A percentile compares a stretch with the other conserved stretches of the same genome.
Evolutionary conservation across 1,140 invertebrate species (phyloP).

Genomic region (Epicauta chinensis): DNA sequence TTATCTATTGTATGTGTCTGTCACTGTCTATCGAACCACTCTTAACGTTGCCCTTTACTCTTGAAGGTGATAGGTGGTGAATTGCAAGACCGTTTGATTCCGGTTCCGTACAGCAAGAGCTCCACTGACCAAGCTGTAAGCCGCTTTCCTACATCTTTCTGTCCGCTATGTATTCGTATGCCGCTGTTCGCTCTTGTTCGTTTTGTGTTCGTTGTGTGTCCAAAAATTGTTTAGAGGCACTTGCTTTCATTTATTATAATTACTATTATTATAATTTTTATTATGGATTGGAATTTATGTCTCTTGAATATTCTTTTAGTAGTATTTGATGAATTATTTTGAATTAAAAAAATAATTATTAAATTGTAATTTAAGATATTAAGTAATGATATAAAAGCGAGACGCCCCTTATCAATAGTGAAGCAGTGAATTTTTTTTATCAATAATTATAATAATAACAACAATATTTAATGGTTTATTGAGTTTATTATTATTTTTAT

Average conservation of each 20-base stretch:
- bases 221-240: conserved; percentile 30
- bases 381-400: neutral
- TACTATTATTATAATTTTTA: conserved; percentile 3
- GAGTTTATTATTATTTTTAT: conserved; percentile 18
- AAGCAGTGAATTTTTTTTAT: conserved; percentile 31
- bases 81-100: conserved; percentile 98
- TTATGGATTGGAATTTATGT: neutral
- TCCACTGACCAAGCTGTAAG: conserved; percentile 99
- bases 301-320: too few relatives aligned
- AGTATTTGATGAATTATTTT: neutral
- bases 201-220: conserved; percentile 38
- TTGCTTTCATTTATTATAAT: conserved; percentile 13
- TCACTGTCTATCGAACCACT: conserved; percentile 43
- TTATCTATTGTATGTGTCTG: conserved; percentile 41
- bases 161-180: conserved; percentile 42
- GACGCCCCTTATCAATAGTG: conserved; percentile 27
- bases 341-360: neutral
- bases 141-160: conserved; percentile 52
- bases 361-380: neutral
- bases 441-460: conserved; percentile 13
- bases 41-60: conserved; percentile 51
- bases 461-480: conserved; percentile 13
- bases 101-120: conserved; percentile 98
- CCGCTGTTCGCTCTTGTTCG: conserved; percentile 39
- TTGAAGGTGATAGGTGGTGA: conserved; percentile 98